Conservation (phyloP, 2,797 vertebrate genomes). For the Fringilla coelebs region DNA sequence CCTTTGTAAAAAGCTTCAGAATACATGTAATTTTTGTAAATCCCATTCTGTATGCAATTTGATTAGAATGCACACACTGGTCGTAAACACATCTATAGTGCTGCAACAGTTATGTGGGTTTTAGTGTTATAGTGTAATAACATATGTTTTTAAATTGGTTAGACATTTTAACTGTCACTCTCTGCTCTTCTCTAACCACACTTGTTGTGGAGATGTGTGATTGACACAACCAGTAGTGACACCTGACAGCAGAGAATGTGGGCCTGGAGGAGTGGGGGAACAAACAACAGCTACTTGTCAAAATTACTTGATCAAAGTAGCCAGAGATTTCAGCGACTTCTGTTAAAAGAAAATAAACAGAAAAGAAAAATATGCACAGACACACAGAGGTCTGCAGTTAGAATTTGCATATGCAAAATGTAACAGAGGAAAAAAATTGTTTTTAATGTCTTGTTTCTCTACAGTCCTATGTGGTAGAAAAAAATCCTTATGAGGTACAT, state of each 20-base stretch:
- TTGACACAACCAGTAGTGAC: constrained; percentile 27
- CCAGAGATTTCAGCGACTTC: constrained; percentile 1
- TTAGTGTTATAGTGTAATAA: not conserved
- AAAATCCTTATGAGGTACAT: not conserved
- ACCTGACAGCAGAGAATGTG: not conserved
- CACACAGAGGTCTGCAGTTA: constrained; percentile 1
- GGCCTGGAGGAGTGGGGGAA: not conserved
- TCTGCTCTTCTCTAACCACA: not conserved
- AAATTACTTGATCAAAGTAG: constrained; percentile 45
- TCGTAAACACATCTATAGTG: not conserved
- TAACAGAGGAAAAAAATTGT: not conserved
- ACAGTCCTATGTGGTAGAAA: not conserved
- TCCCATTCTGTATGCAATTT: not conserved
- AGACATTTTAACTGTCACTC: constrained; percentile 21
- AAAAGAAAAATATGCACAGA: constrained; percentile 25
- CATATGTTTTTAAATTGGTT: not conserved
- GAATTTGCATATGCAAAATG: constrained; percentile 33
- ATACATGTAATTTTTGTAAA: not conserved
- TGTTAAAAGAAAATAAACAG: constrained; percentile 45
- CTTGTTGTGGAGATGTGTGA: not conserved
- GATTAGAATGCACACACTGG: not conserved
- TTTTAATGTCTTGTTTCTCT: constrained; percentile 36
- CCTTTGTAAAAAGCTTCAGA: not conserved
- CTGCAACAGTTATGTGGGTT: not conserved
- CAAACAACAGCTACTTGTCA: constrained; percentile 32